Evolutionary conservation across 2,888 invertebrate genomes (phyloP).

Genomic region (Chymomyza fuscimana): DNA sequence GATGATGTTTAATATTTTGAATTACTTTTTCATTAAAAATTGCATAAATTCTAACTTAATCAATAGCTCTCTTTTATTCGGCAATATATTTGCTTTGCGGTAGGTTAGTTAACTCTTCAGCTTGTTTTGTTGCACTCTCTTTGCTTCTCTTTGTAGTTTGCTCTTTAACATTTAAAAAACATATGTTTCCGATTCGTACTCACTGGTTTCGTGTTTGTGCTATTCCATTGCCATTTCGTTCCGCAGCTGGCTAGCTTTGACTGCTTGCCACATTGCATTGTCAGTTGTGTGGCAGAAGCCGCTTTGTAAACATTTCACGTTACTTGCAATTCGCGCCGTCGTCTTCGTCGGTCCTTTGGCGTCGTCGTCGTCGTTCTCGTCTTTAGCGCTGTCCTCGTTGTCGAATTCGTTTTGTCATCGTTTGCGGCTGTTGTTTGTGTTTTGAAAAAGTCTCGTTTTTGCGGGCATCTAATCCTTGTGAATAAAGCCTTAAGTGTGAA

Average conservation of each 20-base stretch:
- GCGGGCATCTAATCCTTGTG: not conserved
- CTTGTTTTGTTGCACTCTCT: not conserved
- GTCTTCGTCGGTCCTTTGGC: slow-evolving; percentile 52
- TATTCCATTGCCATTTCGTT: slow-evolving; percentile 60
- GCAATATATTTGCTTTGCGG: slow-evolving; percentile 47
- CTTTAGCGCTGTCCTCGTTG: slow-evolving; percentile 25
- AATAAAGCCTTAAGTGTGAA: not conserved
- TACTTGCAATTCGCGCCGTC: slow-evolving; percentile 59
- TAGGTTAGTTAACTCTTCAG: slow-evolving; percentile 59
- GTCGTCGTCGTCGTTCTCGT: slow-evolving; percentile 40
- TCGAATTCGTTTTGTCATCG: slow-evolving; percentile 3
- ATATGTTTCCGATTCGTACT: slow-evolving; percentile 15
- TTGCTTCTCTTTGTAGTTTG: not conserved
- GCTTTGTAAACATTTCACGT: slow-evolving; percentile 72
- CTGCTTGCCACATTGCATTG: slow-evolving; percentile 25
- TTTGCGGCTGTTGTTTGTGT: not conserved
- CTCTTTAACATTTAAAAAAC: slow-evolving; percentile 1
- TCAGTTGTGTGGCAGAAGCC: slow-evolving; percentile 73
- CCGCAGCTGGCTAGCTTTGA: slow-evolving; percentile 40
- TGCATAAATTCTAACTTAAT: too few species aligned
- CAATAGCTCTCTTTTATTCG: slow-evolving; percentile 26
- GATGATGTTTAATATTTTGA: slow-evolving; percentile 29
- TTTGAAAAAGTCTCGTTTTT: not conserved
- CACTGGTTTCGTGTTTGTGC: slow-evolving; percentile 30
- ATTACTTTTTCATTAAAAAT: not conserved